These are phyloP conservation scores for Sylvia atricapilla DNA, from an alignment of 2,113 vertebrate species.

Conservation along the genomic window DNA sequence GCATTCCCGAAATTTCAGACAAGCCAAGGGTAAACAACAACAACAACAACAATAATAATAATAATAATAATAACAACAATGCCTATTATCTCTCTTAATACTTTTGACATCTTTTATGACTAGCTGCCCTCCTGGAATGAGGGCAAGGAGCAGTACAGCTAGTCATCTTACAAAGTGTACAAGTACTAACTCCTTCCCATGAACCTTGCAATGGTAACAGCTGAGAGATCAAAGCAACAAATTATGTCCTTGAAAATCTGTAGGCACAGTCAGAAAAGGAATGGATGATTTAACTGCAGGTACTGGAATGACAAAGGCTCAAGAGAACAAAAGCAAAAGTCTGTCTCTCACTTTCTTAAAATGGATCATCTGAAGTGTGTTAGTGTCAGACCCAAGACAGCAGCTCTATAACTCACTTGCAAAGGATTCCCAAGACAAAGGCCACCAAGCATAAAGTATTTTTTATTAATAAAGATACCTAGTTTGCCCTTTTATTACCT, in stretches of 20 bases:
- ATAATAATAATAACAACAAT: neutral
- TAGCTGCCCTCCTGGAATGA: neutral
- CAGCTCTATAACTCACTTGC: neutral
- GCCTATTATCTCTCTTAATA: neutral
- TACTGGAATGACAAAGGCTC: neutral
- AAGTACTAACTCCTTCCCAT: neutral
- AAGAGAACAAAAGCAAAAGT: neutral
- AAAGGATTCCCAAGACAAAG: neutral
- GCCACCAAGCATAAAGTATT: neutral
- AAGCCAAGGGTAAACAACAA: neutral
- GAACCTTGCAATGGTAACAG: neutral
- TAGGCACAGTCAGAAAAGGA: neutral
- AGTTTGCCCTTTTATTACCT: neutral
- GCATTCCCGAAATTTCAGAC: neutral
- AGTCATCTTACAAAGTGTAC: neutral
- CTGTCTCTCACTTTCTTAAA: neutral
- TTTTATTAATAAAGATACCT: neutral
- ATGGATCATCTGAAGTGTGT: neutral
- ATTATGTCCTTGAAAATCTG: neutral
- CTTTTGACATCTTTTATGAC: neutral
- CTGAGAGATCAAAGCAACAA: neutral
- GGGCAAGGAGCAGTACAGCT: neutral
- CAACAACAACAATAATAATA: neutral
- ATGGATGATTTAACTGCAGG: neutral
- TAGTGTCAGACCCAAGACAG: neutral